Conservation (phyloP, 2,797 vertebrate species). For the Oophaga sylvatica region DNA sequence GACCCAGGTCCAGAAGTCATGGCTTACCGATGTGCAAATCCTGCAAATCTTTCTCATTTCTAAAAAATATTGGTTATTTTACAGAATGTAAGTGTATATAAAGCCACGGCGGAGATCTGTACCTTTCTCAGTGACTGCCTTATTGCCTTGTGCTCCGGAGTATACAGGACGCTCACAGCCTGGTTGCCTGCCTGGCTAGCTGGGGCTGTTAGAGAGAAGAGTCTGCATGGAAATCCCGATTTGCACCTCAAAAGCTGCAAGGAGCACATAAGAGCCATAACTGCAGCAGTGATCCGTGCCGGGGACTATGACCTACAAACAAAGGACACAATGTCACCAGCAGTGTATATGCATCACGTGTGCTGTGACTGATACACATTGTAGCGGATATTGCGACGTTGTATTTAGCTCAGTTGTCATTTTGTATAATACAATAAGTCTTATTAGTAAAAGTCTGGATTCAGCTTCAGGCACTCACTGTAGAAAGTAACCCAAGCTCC, state of each 20-base stretch:
- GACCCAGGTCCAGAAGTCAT: no score
- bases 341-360: background rate
- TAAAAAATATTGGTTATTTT: no score
- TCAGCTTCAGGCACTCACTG: background rate
- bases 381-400: no score
- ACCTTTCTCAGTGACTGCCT: slow-evolving; percentile 79
- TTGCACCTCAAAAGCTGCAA: background rate
- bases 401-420: no score
- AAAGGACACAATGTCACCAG: slow-evolving; percentile 44
- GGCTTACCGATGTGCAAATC: no score
- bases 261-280: slow-evolving; percentile 23
- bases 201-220: slow-evolving; percentile 13
- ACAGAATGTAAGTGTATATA: no score
- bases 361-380: background rate
- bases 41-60: no score
- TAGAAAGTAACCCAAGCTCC: background rate
- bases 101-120: slow-evolving; percentile 45
- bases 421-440: no score
- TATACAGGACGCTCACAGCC: slow-evolving; percentile 65
- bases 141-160: slow-evolving; percentile 72
- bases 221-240: background rate
- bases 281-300: background rate
- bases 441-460: background rate
- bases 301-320: slow-evolving; percentile 35
- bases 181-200: background rate